These are phyloP conservation scores for Gallinago stenura DNA, from an alignment of 2,797 vertebrate genomes.

Conservation along the genomic window DNA sequence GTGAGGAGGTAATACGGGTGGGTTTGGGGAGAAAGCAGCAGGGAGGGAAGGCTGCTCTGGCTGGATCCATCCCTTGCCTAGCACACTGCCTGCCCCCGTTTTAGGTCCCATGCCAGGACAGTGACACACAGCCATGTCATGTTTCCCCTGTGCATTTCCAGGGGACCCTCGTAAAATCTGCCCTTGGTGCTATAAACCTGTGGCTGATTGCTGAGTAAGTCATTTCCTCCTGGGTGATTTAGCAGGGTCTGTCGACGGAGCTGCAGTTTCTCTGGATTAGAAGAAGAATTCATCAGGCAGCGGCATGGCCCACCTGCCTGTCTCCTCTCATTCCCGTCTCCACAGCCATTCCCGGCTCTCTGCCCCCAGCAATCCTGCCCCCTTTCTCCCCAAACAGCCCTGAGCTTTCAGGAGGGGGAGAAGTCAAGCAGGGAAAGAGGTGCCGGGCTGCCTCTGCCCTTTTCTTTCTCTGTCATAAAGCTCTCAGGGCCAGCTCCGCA, in stretches of 20 bases:
- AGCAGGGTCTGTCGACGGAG: neutral
- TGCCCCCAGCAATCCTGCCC: neutral
- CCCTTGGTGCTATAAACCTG: slow-evolving; percentile 28
- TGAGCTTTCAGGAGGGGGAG: neutral
- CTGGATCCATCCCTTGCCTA: neutral
- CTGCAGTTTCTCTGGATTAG: slow-evolving; percentile 27
- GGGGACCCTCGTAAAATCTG: slow-evolving; percentile 27
- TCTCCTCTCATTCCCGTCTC: neutral
- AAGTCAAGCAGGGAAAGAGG: neutral
- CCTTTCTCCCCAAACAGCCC: neutral
- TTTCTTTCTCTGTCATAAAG: slow-evolving; percentile 7
- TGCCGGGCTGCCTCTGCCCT: neutral
- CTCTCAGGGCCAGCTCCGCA: neutral
- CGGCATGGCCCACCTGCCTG: neutral
- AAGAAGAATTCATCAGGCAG: slow-evolving; percentile 10
- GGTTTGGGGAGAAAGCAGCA: neutral
- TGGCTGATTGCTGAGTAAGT: slow-evolving; percentile 44
- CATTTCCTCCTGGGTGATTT: slow-evolving; percentile 32
- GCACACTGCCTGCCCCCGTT: neutral
- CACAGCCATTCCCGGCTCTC: neutral
- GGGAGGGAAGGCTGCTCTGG: neutral
- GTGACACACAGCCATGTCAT: neutral
- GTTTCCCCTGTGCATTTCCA: neutral
- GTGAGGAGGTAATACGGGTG: neutral
- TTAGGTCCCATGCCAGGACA: neutral